Evolutionary conservation across 2,797 vertebrate genomes (phyloP), one percentile per base, ranked within the genome.

Genomic region (Myripristis murdjan): DNA sequence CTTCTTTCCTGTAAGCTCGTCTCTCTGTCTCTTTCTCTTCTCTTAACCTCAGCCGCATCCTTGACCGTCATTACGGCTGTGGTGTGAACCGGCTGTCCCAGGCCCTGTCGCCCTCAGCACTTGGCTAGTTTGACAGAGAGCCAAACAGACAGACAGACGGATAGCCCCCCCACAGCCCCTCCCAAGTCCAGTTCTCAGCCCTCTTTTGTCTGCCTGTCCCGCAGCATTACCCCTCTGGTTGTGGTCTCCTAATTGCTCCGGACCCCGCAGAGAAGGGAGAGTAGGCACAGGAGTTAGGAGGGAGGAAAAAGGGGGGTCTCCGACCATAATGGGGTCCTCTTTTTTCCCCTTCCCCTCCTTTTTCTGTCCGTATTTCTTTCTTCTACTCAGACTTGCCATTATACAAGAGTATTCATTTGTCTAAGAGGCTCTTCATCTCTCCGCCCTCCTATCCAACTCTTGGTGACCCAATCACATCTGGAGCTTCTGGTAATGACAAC

Each of bases 201-300:
- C 70, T 66, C 86, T 91, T 93, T 95, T 95, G 93, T 95, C 80
- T 87, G 89, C 81, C 86, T 93, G 92, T 93, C 92, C 85, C 54
- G 75, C 81, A 93, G 88, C 87, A 93, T 94, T 93, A 94, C 84
- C 77, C 79, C 86, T 83, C 75, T 89, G 89, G 83, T 87, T 85
- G 83, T 90, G 82, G 78, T 68, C 80, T 87, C 88, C 90, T 94
- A 95, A 95, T 94, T 94, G 92, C 89, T 92, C 77, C 70, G 86
- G 84, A 87, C 79, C 86, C 91, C 77, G 88, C 85, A 72, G 90
- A 83, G 89, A 82, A 62, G 73, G 64, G 64, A 77, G 84, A 77
- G 82, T 73, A 77, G 81, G 78, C 74, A 35, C 67, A 22, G 75
- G 59, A 74, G 39, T 84, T 85, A 74, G 85, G 87, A 86, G 78